Evolutionary conservation across 2,797 vertebrate species (phyloP).

Genomic region (Danio jaintianensis): DNA sequence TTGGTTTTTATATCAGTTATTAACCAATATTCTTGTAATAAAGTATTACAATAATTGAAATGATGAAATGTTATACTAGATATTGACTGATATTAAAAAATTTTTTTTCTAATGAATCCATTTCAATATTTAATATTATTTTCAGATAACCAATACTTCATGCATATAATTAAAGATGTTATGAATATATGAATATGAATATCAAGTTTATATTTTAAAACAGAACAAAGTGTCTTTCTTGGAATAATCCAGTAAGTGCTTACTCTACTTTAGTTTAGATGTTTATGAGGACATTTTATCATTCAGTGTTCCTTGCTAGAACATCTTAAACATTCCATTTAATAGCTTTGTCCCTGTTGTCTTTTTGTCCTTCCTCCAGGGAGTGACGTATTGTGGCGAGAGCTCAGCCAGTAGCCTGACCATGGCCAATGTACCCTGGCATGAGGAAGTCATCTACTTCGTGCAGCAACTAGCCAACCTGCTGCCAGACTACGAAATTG

Average conservation of each 20-base stretch:
- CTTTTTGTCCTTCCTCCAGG: slow-evolving; percentile 71
- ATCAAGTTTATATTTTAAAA: neutral
- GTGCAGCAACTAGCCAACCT: slow-evolving; percentile 85
- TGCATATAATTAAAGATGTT: no score
- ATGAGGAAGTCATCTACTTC: slow-evolving; percentile 89
- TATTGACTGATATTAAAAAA: no score
- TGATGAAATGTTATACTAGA: no score
- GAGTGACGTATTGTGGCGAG: slow-evolving; percentile 94
- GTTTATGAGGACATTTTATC: neutral
- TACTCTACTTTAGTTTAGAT: neutral
- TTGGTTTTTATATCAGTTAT: no score
- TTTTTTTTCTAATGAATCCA: no score
- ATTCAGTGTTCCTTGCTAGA: neutral
- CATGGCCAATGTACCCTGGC: slow-evolving; percentile 97
- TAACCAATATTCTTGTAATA: no score
- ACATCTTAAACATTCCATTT: neutral
- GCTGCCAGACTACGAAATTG: slow-evolving; percentile 87
- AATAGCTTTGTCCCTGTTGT: neutral
- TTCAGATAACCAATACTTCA: no score
- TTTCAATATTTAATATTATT: no score
- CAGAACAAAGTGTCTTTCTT: neutral
- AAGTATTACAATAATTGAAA: no score
- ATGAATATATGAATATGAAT: no score
- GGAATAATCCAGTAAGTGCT: neutral
- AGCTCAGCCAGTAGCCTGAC: slow-evolving; percentile 92